Base-by-base conservation (phyloP, 64 coral and sea anemone species). In the Platygyra sinensis region DNA sequence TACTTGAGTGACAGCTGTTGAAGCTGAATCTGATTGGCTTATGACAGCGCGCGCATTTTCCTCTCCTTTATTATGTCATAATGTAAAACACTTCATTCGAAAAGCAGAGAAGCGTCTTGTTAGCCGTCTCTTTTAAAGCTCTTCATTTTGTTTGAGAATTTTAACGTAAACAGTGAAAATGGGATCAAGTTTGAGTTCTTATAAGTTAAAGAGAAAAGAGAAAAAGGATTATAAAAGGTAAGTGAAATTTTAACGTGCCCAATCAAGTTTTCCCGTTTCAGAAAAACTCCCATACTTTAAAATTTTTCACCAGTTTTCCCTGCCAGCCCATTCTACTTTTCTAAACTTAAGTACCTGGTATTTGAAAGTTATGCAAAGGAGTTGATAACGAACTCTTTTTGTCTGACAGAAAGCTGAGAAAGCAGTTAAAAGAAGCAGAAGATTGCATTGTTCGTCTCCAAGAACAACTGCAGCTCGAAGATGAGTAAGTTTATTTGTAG, bases 61-160 rank as follows among this genome's bases (percentile, higher is more conserved):
- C 11, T 33, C 59, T 31, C n/a, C 55, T 32, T 81, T 81, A 57
- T 81, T 62, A 62, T 33, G 79, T 81, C 79, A 81, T 30, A 81
- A 81, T 32, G 62, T 8, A 5, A 39, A 49, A 64, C 36, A n/a
- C 64, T 69, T 84, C 62, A 67, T n/a, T 69, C 62, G 79, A 22
- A 25, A 39, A 62, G 33, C 18, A 84, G 80, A 25, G 39, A 67
- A 67, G 31, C 33, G 9, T 32, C 6, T 14, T 19, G 11, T 25
- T 69, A 84, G 62, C 39, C 80, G 36, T 84, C 32, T 67, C 49
- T 84, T 80, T 84, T 22, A 12, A 82, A 50, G 62, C 62, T 46
- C 62, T 49, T 39, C 22, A 67, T 14, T 67, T 49, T 46, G 62
- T 62, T 25, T 27, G 8, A 84, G 31, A 84, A 84, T 69, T 2